These are phyloP conservation scores for Nannospalax galili DNA, from an alignment of 2,113 vertebrate species.

Conservation along the genomic window DNA sequence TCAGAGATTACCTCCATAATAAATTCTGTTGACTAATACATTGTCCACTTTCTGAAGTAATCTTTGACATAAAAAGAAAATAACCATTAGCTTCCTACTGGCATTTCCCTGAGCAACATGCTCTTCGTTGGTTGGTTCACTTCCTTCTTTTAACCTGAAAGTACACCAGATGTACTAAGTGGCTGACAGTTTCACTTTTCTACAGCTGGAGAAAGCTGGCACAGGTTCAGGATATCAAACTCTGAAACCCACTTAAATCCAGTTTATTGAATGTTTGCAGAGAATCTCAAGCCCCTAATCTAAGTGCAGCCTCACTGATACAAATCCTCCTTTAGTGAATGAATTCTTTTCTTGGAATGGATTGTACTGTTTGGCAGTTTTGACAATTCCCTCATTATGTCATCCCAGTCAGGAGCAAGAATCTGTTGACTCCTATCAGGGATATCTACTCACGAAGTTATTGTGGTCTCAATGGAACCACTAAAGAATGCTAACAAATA, in stretches of 20 bases:
- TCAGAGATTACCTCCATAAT: slow-evolving; percentile 70
- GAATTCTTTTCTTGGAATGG: slow-evolving; percentile 22
- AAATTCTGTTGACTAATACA: slow-evolving; percentile 70
- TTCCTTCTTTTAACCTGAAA: slow-evolving; percentile 41
- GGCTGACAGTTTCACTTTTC: not conserved
- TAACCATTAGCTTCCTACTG: slow-evolving; percentile 2
- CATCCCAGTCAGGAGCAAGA: slow-evolving; percentile 58
- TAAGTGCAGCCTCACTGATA: not conserved
- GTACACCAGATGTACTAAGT: slow-evolving; percentile 56
- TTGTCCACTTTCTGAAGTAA: slow-evolving; percentile 53
- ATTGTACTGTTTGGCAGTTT: slow-evolving; percentile 1
- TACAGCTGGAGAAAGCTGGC: not conserved
- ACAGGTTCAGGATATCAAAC: not conserved
- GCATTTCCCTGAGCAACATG: not conserved
- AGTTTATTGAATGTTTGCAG: slow-evolving; percentile 2
- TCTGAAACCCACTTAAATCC: slow-evolving; percentile 39
- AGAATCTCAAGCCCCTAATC: slow-evolving; percentile 8
- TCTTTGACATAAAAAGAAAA: slow-evolving; percentile 62
- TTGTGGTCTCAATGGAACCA: slow-evolving; percentile 44
- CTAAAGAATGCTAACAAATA: slow-evolving; percentile 31
- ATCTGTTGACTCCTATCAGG: slow-evolving; percentile 66
- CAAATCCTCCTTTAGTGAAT: slow-evolving; percentile 52
- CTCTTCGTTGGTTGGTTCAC: not conserved
- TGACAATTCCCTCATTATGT: slow-evolving; percentile 53
- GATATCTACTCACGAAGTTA: slow-evolving; percentile 55